Percentiles rank a stretch among this genome's conserved stretches.
phyloP scores from a whole-genome alignment of 2,113 vertebrate species.

The Centropus bengalensis region DNA sequence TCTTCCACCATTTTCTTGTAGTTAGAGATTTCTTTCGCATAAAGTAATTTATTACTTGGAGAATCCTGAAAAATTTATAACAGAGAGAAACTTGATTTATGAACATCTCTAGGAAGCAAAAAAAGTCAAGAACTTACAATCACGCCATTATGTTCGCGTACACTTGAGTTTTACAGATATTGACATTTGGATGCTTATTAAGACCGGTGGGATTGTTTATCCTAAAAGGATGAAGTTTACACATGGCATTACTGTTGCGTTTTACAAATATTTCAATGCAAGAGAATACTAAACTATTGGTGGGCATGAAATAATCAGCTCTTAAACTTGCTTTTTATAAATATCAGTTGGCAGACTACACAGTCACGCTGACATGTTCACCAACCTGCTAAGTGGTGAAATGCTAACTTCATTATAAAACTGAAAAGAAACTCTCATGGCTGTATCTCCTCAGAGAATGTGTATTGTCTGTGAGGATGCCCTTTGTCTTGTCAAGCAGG shows the following conservation, averaged over 20 bases:
- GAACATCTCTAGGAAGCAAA: not conserved
- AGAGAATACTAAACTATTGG: not conserved
- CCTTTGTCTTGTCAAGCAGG: constrained; percentile 42
- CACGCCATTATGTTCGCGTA: not conserved
- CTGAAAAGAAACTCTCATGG: not conserved
- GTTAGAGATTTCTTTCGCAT: constrained; percentile 97
- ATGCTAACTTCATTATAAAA: constrained; percentile 31
- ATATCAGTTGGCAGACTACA: not conserved
- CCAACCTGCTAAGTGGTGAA: constrained; percentile 7
- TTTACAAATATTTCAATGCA: not conserved
- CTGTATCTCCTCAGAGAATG: constrained; percentile 21
- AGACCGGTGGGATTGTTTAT: not conserved
- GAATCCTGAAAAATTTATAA: constrained; percentile 84
- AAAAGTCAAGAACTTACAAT: not conserved
- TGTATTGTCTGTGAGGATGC: constrained; percentile 20
- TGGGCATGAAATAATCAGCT: not conserved
- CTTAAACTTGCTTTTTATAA: not conserved
- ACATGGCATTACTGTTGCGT: not conserved
- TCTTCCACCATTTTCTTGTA: constrained; percentile 99
- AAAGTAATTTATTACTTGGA: constrained; percentile 98
- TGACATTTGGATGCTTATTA: not conserved
- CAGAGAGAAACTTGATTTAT: not conserved
- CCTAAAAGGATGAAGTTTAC: not conserved
- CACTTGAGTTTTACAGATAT: not conserved
- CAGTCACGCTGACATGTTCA: not conserved